Conservation (phyloP, 1,140 invertebrate genomes). For the Diabrotica virgifera region DNA sequence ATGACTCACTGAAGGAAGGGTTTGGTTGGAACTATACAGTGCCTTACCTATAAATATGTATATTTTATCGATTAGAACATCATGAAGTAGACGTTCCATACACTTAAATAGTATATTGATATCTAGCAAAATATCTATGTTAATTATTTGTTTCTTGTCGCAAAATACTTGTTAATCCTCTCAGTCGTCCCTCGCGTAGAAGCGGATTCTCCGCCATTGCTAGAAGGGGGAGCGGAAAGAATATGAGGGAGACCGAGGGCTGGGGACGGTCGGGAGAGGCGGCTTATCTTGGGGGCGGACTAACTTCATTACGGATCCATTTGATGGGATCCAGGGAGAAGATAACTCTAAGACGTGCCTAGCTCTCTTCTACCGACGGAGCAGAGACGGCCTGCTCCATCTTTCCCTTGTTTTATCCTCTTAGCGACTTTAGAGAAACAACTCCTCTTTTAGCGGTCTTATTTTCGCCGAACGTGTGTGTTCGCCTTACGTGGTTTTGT, state of each 20-base stretch:
- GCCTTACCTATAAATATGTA: too few relatives aligned
- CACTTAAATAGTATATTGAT: too few relatives aligned
- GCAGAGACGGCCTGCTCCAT: conserved; percentile 7
- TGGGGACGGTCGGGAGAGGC: conserved; percentile 22
- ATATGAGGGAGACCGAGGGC: background rate
- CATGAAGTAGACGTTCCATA: too few relatives aligned
- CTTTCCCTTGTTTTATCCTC: background rate
- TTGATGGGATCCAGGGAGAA: conserved; percentile 52
- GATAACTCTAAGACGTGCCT: conserved; percentile 31
- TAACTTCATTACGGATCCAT: conserved; percentile 56
- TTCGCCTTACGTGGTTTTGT: too few relatives aligned
- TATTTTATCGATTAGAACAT: too few relatives aligned
- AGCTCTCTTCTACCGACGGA: conserved; percentile 29
- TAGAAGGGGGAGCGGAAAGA: background rate
- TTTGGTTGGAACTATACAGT: too few relatives aligned
- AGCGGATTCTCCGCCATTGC: background rate
- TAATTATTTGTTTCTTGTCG: too few relatives aligned
- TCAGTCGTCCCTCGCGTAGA: background rate
- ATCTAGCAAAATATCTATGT: too few relatives aligned
- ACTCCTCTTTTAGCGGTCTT: too few relatives aligned
- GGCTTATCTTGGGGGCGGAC: conserved; percentile 33
- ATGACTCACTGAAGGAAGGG: too few relatives aligned
- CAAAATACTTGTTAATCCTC: background rate
- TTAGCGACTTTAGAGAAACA: too few relatives aligned
- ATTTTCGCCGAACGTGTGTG: too few relatives aligned